phyloP scores from a whole-genome alignment of 2,113 vertebrate species.

The Tapirus terrestris region DNA sequence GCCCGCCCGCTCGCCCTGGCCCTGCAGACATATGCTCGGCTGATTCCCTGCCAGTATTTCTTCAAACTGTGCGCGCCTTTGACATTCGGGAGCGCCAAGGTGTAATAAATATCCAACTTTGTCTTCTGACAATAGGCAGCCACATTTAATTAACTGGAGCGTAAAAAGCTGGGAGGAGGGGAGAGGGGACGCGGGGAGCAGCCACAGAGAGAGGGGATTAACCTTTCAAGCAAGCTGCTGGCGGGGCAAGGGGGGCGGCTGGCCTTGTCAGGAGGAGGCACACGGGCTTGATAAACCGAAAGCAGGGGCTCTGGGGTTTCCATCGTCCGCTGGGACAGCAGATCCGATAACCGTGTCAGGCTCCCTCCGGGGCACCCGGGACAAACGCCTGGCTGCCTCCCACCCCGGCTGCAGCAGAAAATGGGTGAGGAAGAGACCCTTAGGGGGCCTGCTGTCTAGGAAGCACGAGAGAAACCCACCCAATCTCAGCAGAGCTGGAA shows the following conservation, averaged over 20 bases:
- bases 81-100: constrained; percentile 60
- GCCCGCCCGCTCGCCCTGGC: neutral
- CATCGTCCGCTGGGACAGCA: neutral
- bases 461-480: neutral
- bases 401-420: neutral
- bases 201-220: neutral
- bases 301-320: neutral
- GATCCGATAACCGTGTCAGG: neutral
- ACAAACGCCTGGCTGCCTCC: neutral
- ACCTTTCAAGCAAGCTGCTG: constrained; percentile 28
- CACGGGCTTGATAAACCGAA: neutral
- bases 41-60: constrained; percentile 22
- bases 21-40: neutral
- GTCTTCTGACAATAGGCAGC: constrained; percentile 73
- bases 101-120: constrained; percentile 70
- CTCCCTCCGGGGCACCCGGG: neutral
- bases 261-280: neutral
- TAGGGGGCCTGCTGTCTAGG: neutral
- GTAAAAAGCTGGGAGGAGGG: neutral
- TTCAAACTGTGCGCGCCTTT: constrained; percentile 37
- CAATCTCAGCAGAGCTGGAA: neutral
- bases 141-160: constrained; percentile 81
- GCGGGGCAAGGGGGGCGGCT: neutral
- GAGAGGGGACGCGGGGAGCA: neutral
- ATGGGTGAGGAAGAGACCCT: neutral